Evolutionary conservation across 2,797 vertebrate genomes (phyloP).

Genomic region (Carcharodon carcharias): DNA sequence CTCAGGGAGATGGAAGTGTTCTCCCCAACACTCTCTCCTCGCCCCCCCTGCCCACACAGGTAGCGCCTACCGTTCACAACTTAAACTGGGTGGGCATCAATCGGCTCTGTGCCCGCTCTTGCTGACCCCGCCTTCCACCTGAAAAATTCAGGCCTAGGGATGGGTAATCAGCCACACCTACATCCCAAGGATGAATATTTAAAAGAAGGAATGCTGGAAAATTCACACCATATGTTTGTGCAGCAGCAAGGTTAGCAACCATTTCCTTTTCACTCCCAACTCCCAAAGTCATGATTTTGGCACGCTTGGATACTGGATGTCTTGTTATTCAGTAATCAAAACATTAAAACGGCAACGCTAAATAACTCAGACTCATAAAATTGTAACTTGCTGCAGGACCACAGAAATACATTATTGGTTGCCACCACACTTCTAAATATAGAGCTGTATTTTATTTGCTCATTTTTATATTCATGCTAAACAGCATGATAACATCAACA

Average conservation of each 20-base stretch:
- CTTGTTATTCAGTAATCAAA: not conserved
- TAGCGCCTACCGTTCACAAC: too few relatives aligned
- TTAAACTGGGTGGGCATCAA: too few relatives aligned
- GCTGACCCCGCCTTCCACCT: too few relatives aligned
- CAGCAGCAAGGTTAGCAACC: not conserved
- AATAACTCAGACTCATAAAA: not conserved
- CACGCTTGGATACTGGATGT: not conserved
- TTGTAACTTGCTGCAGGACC: not conserved
- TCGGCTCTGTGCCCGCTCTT: too few relatives aligned
- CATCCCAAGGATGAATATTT: not conserved
- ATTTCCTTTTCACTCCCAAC: not conserved
- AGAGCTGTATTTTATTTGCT: not conserved
- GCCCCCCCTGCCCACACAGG: too few relatives aligned
- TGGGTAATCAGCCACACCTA: not conserved
- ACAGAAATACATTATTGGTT: not conserved
- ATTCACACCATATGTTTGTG: not conserved
- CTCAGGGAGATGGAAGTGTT: too few relatives aligned
- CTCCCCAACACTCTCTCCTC: too few relatives aligned
- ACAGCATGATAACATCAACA: not conserved
- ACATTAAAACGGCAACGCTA: not conserved
- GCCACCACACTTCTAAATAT: not conserved
- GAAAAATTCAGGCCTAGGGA: not conserved
- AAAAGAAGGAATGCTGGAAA: not conserved
- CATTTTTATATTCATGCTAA: not conserved
- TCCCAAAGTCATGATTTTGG: not conserved